A percentile compares a stretch with the other conserved stretches of the same genome.
Conservation (phyloP, 2,113 vertebrate species). For the Euleptes europaea region DNA sequence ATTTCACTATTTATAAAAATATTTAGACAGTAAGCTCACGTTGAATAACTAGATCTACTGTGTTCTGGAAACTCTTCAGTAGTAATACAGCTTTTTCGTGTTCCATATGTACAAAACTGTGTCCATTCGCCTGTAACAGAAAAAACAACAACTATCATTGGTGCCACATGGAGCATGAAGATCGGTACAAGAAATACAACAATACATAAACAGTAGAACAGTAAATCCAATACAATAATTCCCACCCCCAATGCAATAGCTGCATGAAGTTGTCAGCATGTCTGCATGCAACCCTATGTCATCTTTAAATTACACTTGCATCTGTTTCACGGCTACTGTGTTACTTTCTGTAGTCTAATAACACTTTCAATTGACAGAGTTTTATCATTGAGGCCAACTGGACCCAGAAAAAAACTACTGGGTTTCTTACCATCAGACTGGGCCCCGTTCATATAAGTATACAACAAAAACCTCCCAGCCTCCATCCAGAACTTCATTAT, state of each 20-base stretch:
- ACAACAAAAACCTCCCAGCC: neutral
- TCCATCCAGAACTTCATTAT: neutral
- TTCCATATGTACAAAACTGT: slow-evolving; percentile 99
- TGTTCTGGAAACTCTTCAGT: slow-evolving; percentile 99
- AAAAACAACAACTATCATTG: slow-evolving; percentile 55
- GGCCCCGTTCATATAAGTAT: neutral
- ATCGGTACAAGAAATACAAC: neutral
- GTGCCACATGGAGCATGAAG: neutral
- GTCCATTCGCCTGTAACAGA: slow-evolving; percentile 96
- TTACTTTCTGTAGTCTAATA: neutral
- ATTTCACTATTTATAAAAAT: slow-evolving; percentile 86
- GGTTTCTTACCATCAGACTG: neutral
- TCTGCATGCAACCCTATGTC: neutral
- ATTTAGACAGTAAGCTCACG: slow-evolving; percentile 97
- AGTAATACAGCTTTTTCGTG: slow-evolving; percentile 97
- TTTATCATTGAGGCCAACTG: neutral
- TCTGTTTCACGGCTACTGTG: neutral
- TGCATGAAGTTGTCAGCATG: neutral
- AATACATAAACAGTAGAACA: neutral
- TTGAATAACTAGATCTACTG: slow-evolving; percentile 98
- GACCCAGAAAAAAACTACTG: neutral
- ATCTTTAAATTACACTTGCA: neutral
- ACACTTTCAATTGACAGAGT: neutral
- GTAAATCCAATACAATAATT: neutral
- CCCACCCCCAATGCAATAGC: neutral